phyloP scores from a whole-genome alignment of 2,797 vertebrate species.

The Pristis pectinata region DNA sequence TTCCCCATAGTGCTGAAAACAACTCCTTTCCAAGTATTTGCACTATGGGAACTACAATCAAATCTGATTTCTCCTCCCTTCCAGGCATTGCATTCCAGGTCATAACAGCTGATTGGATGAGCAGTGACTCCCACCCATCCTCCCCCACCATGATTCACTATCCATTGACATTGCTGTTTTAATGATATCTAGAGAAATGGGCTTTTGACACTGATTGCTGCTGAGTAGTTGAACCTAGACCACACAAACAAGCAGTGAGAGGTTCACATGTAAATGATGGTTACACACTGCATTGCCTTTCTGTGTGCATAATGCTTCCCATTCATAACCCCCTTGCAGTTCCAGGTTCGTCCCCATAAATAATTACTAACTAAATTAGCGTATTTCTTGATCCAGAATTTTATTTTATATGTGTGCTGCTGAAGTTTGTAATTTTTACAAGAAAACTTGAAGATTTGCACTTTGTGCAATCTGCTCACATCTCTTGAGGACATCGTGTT shows the following conservation, averaged over 20 bases:
- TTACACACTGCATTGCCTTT: not conserved
- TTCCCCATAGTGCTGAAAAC: not conserved
- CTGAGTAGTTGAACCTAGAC: not conserved
- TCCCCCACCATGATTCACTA: not conserved
- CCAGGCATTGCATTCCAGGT: no score
- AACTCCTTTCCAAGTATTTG: not conserved
- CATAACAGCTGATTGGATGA: not conserved
- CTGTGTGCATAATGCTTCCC: not conserved
- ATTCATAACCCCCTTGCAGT: not conserved
- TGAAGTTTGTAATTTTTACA: not conserved
- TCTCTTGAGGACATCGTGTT: not conserved
- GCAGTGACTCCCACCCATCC: not conserved
- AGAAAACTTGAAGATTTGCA: not conserved
- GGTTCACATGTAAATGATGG: not conserved
- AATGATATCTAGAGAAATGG: not conserved
- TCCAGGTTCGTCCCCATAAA: not conserved
- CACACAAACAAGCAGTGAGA: not conserved
- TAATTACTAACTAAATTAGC: not conserved
- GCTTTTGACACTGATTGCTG: not conserved
- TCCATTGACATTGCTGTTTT: not conserved
- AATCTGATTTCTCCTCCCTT: not conserved
- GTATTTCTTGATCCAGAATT: not conserved
- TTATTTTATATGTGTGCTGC: not conserved
- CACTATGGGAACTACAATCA: not conserved
- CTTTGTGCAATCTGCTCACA: not conserved